Base-by-base conservation (phyloP, 2,113 vertebrate species). In the Lampris incognitus region DNA sequence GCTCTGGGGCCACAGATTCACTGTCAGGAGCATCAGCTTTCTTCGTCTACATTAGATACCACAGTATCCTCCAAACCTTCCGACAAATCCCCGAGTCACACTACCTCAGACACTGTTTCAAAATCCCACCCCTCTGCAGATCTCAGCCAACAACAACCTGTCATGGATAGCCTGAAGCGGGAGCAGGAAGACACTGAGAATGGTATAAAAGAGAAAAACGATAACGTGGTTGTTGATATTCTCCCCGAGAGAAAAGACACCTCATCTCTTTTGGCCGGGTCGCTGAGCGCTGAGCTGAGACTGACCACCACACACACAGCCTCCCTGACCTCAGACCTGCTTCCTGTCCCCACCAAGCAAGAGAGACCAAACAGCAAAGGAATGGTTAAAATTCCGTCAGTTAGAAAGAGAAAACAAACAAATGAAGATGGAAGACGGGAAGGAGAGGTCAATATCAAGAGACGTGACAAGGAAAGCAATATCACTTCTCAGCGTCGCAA, bases 41-140 rank as follows among this genome's bases (percentile, higher is more conserved):
- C 86, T 38, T 64, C 76, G 37, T 58, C 72, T 10, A 52, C 66
- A 55, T 39, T 78, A 0, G 78, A 82, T 66, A 80, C 78, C 66
- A 65, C 84, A 41, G 49, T 62, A 5, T 74, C 84, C 7, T 59
- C 69, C 1, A 56, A 69, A 42, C 39, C 67, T 0, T 5, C 57
- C 6, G 52, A 69, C 76, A 84, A 79, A 9, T 92, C 93, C 76
- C 74, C 86, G 86, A 78, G 87, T 62, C 84, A 67, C 62, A 8
- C 91, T 91, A 95, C 94, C 93, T 95, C 94, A 93, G 87, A 86
- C 51, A 54, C 66, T 1, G 86, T 85, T 84, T 84, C 85, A 38
- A 73, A 82, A 66, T 39, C 62, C 41, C 9, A 36, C 10, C 67
- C 54, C 79, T 13, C 3, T 4, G 36, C 76, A 58, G 78, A 83